Conservation (phyloP, 2,113 vertebrate genomes). For the Hypomesus transpacificus region DNA sequence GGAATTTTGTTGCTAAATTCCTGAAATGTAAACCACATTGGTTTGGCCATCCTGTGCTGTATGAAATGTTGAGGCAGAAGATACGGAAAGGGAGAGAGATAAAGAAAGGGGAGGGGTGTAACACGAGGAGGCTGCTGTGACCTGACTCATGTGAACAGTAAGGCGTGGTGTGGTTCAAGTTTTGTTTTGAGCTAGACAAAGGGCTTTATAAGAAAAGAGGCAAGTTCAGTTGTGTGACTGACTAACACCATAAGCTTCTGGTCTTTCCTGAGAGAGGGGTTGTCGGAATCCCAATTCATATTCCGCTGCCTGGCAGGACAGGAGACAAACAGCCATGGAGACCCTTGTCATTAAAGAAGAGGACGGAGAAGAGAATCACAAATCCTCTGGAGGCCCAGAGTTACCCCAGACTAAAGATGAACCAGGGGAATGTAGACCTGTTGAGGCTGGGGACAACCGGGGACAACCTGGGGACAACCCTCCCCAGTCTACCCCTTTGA, state of each 20-base stretch:
- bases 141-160: constrained; percentile 21
- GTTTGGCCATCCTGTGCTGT: too few species aligned
- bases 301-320: too few species aligned
- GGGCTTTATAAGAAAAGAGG: background rate
- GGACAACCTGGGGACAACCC: too few species aligned
- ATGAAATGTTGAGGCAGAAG: background rate
- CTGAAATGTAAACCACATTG: too few species aligned
- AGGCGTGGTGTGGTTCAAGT: constrained; percentile 28
- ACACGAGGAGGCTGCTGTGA: constrained; percentile 11
- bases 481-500: background rate
- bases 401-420: background rate
- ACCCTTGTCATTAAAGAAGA: constrained; percentile 15
- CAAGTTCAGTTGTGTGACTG: too few species aligned
- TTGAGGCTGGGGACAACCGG: background rate
- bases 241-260: too few species aligned
- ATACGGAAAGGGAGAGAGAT: background rate
- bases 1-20: too few species aligned
- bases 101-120: constrained; percentile 26
- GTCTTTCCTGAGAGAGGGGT: too few species aligned
- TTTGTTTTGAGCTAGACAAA: constrained; percentile 5
- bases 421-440: background rate
- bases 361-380: constrained; percentile 4
- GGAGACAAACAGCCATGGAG: constrained; percentile 24
- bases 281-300: too few species aligned
- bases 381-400: background rate